Evolutionary conservation across 2,888 invertebrate species (phyloP), one percentile per base, ranked within the genome.

Genomic region (Netelia virgata): DNA sequence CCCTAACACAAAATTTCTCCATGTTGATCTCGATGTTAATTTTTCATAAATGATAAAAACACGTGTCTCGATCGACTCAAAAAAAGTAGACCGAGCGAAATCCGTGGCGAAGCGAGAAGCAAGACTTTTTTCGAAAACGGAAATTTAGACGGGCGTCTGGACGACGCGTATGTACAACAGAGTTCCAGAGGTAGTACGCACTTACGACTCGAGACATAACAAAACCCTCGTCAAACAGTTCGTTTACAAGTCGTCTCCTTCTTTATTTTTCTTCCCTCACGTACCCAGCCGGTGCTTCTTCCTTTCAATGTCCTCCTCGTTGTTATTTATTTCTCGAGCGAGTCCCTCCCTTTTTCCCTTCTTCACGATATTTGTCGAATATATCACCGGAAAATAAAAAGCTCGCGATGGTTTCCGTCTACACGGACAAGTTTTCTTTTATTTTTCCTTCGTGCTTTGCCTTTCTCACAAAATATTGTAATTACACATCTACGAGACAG

Each of bases 221-320:
- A 73, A 73, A 55, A 84, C 84, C 84, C 81, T 84, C 84, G 84
- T 84, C 84, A 81, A 81, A 81, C 18, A 77, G 76, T 64, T 77
- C 73, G 81, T 81, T 77, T 69, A 64, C 50, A 55, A 23, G n/a
- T 16, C n/a, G 20, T 81, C 18, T 28, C 61, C 18, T 64, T 57
- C 41, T 66, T 72, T 80, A 69, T 76, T 76, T 77, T 73, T 69
- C 41, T 64, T 69, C 18, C 41, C 57, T 63, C 18, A 55, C 10
- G 6, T 8, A 28, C 23, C 63, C 20, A 18, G 61, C 16, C 28
- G 8, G 36, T 57, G 16, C 69, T 28, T 28, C 28, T 28, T 28
- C 28, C 28, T 11, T 66, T 76, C 50, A 18, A 63, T 59, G 64
- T n/a, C 11, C 50, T 23, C 41, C 9, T 64, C 63, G 63, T 64